These are phyloP conservation scores for Pararge aegeria DNA, from an alignment of 1,140 invertebrate species.

Conservation along the genomic window DNA sequence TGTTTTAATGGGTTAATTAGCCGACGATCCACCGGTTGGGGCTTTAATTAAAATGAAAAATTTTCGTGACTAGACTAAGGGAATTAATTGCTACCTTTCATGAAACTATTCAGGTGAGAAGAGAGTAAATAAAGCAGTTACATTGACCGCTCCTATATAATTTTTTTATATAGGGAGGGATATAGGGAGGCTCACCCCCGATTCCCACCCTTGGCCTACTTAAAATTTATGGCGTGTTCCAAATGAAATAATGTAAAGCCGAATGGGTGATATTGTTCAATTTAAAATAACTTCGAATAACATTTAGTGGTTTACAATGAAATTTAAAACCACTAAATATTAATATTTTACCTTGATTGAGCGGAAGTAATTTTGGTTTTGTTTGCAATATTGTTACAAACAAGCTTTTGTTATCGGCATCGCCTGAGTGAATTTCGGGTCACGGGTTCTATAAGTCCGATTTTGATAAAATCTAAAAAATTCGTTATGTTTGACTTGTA, in stretches of 20 bases:
- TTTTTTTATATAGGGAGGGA: background rate
- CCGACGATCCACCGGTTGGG: conserved; percentile 69
- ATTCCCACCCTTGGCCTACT: background rate
- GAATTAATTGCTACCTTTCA: conserved; percentile 72
- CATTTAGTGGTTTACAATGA: background rate
- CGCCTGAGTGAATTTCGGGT: too few relatives aligned
- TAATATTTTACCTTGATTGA: conserved; percentile 3
- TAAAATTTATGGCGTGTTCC: conserved; percentile 4
- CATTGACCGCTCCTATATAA: conserved; percentile 23
- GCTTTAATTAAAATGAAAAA: conserved; percentile 79
- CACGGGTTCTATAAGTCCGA: too few relatives aligned
- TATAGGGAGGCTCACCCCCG: background rate
- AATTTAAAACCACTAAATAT: conserved; percentile 7
- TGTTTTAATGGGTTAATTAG: conserved; percentile 79
- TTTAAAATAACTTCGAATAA: conserved; percentile 1
- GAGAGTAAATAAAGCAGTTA: conserved; percentile 53
- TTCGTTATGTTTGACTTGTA: too few relatives aligned
- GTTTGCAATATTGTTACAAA: background rate
- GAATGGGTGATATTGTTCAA: background rate
- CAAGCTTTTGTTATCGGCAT: too few relatives aligned
- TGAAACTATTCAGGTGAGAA: conserved; percentile 73
- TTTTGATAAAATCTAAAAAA: too few relatives aligned
- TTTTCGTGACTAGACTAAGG: conserved; percentile 73
- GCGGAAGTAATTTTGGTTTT: conserved; percentile 2
- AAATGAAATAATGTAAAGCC: conserved; percentile 5